Percentiles rank a stretch among this genome's conserved stretches.
These are phyloP conservation scores for Petroica traversi DNA, from an alignment of 2,113 vertebrate species.

Conservation along the genomic window DNA sequence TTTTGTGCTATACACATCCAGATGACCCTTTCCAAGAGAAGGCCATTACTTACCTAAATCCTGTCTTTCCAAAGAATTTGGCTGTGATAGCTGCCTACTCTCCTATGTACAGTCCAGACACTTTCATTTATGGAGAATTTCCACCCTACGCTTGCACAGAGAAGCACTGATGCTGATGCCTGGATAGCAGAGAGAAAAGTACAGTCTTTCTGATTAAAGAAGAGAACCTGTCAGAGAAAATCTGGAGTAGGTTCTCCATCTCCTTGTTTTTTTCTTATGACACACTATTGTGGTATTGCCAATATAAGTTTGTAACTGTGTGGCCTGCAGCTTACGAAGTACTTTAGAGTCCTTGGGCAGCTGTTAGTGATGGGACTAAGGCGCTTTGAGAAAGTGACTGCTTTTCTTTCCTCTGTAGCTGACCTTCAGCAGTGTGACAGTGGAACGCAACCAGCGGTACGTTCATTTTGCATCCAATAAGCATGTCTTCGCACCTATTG, in stretches of 20 bases:
- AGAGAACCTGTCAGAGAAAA: background rate
- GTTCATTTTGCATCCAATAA: constrained; percentile 80
- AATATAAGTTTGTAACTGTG: background rate
- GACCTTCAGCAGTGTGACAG: constrained; percentile 83
- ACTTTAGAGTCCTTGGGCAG: background rate
- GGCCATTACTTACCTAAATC: background rate
- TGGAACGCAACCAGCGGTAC: constrained; percentile 71
- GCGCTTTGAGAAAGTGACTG: background rate
- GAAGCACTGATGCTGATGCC: background rate
- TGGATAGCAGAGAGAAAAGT: background rate
- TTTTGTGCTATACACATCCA: background rate
- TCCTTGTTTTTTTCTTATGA: background rate
- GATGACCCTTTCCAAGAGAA: background rate
- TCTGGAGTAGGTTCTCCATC: background rate
- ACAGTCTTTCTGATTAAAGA: background rate
- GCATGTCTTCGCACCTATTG: constrained; percentile 82
- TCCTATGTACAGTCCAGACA: background rate
- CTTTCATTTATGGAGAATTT: background rate
- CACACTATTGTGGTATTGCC: rapidly evolving
- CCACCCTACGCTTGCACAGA: background rate
- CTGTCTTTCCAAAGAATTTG: background rate
- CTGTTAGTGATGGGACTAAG: background rate
- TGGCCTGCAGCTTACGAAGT: background rate
- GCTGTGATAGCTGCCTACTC: background rate
- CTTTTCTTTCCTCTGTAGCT: constrained; percentile 71